Evolutionary conservation across 2,113 vertebrate genomes (phyloP).

Genomic region (Rhabdornis inornatus): DNA sequence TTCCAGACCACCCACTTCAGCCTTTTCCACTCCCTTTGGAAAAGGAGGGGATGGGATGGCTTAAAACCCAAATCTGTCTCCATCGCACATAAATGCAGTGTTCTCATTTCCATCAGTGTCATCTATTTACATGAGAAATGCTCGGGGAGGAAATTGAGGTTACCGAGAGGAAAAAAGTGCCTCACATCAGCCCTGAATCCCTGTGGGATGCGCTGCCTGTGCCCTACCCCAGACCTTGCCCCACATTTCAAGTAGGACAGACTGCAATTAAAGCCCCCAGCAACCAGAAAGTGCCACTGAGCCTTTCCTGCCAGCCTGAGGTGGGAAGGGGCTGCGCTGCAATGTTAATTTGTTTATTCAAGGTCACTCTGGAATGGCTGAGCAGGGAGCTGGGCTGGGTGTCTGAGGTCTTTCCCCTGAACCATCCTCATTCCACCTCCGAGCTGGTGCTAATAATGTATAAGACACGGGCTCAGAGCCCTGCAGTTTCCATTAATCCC

Average conservation of each 20-base stretch:
- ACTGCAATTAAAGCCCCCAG: not conserved
- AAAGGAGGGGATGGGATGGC: not conserved
- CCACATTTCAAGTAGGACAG: constrained; percentile 53
- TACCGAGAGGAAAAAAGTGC: not conserved
- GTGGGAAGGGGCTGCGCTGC: not conserved
- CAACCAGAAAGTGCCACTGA: not conserved
- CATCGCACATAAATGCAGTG: not conserved
- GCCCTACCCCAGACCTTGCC: constrained; percentile 34
- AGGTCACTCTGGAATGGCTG: not conserved
- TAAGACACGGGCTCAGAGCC: not conserved
- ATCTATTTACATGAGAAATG: not conserved
- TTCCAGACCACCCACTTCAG: not conserved
- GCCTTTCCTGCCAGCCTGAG: not conserved
- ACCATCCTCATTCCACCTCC: not conserved
- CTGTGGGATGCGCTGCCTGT: not conserved
- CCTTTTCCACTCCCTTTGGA: not conserved
- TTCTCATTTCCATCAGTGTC: constrained; percentile 51
- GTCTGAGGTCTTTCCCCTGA: not conserved
- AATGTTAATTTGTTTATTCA: not conserved
- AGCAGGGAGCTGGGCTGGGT: not conserved
- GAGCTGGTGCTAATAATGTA: not conserved
- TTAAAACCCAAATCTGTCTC: not conserved
- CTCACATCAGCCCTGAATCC: not conserved
- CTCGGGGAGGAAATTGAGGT: constrained; percentile 23
- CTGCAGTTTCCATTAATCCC: not conserved